Base-by-base conservation (phyloP, 2,888 invertebrate genomes). In the Tachina grossa region DNA sequence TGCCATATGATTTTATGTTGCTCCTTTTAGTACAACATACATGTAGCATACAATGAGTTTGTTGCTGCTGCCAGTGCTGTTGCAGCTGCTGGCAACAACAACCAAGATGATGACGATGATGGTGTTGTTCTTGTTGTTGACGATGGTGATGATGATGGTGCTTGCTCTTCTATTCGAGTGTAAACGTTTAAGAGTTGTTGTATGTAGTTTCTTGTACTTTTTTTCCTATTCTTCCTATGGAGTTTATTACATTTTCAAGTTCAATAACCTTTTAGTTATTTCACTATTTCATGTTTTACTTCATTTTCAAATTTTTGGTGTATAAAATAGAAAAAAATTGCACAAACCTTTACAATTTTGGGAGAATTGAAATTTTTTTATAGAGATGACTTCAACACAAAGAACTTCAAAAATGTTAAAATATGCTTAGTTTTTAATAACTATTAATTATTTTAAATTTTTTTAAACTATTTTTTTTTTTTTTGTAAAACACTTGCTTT, bases 231-330 rank as follows among this genome's bases (percentile, higher is more conserved):
- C 53, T 59, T 14, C 19, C 22, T 14, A 13, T 68, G 16, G 65
- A 83, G 76, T 83, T 83, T 57, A 65, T 65, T 68, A 78, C 83
- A 79, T 65, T 76, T 85, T 85, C 83, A 85, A 83, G 85, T 85
- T 85, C 85, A 85, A 85, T 85, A 83, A 85, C 85, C 85, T 85
- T 85, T 83, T 66, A 72, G 66, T 51, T 75, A 81, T 81, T 81
- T 81, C 55, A 81, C 68, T 75, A 81, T 61, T 81, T 19, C 14
- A 51, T 14, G 61, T 61, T 49, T 43, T 31, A n/a, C 41, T 59
- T 69, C 13, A 47, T 16, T 57, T 16, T 49, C 9, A n/a, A 9
- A 22, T 9, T 51, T 68, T 77, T 31, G 0, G 41, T 63, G 8
- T 16, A 61, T 10, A 66, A n/a, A 66, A 49, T 14, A 8, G 41